Evolutionary conservation across 2,797 vertebrate species (phyloP).

Genomic region (Premnoplex brunnescens): DNA sequence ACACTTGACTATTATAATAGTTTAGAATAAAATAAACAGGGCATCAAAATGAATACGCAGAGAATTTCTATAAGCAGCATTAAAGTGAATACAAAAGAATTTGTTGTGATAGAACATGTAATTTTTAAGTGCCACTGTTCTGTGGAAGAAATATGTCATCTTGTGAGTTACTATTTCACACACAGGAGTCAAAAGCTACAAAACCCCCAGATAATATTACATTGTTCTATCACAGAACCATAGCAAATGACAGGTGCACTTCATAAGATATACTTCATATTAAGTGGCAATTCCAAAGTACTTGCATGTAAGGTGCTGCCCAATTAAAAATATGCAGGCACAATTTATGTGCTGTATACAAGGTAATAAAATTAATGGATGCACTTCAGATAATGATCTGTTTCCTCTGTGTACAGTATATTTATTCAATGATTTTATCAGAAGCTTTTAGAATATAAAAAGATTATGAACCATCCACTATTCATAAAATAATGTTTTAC

Average conservation of each 20-base stretch:
- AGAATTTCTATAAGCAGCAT: not conserved
- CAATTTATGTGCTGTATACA: slow-evolving; percentile 67
- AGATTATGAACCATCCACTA: slow-evolving; percentile 58
- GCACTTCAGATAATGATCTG: slow-evolving; percentile 76
- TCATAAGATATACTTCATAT: slow-evolving; percentile 59
- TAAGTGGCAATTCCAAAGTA: slow-evolving; percentile 68
- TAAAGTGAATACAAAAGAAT: slow-evolving; percentile 15
- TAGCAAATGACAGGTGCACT: slow-evolving; percentile 52
- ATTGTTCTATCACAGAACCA: slow-evolving; percentile 27
- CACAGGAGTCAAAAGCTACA: slow-evolving; percentile 22
- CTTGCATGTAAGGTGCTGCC: slow-evolving; percentile 56
- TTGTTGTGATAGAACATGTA: not conserved
- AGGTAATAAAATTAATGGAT: slow-evolving; percentile 77
- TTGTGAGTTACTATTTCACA: slow-evolving; percentile 33
- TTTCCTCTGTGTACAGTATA: slow-evolving; percentile 69
- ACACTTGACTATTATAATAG: not conserved
- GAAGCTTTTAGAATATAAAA: slow-evolving; percentile 66
- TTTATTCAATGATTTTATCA: slow-evolving; percentile 72
- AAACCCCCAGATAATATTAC: not conserved
- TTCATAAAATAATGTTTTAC: slow-evolving; percentile 51
- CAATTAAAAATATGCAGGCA: slow-evolving; percentile 74
- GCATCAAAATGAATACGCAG: not conserved
- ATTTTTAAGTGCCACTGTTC: not conserved
- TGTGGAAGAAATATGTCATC: not conserved
- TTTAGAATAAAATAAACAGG: not conserved